Base-by-base conservation (phyloP, 2,113 vertebrate genomes). In the Amphilophus citrinellus region DNA sequence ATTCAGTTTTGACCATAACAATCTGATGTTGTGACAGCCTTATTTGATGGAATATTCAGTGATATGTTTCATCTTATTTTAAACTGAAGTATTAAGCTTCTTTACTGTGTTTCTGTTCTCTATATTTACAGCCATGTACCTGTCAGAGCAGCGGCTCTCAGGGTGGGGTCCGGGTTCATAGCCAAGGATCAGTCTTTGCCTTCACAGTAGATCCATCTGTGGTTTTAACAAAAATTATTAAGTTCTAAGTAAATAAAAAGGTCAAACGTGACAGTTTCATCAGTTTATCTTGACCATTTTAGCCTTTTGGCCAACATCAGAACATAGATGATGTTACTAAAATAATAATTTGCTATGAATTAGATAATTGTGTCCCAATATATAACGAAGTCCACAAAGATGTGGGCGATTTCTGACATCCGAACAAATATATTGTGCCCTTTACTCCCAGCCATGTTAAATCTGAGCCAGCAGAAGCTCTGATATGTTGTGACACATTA, bases 401-500 rank as follows among this genome's bases (percentile, higher is more conserved):
- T 32, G 66, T 20, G 44, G 53, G 20, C 47, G 44, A n/a, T 73
- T 73, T 73, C n/a, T 17, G 32, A 27, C 47, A 56, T 20, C 47
- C 18, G 5, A 32, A 73, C 27, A n/a, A 9, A 35, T 53, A n/a
- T n/a, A 50, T 9, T 9, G 47, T 56, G 47, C 47, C 68, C 68
- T 73, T 56, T 56, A 73, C 68, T 35, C 27, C 10, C 68, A 35
- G 17, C 11, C 10, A 56, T 56, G 32, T 73, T 20, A 56, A 32
- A 56, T 56, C 0, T 14, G 47, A 56, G 10, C 47, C 27, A 73
- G 68, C 10, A 35, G 47, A 73, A 56, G 27, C 47, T 0, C 27
- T 73, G 68, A 73, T 56, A 56, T 56, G 68, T 73, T 73, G 68
- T 73, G 47, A 73, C 68, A 73, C 68, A n/a, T 73, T 56, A 73